Evolutionary conservation across 2,113 vertebrate genomes (phyloP), one percentile per base, ranked within the genome.

Genomic region (Camelus dromedarius): DNA sequence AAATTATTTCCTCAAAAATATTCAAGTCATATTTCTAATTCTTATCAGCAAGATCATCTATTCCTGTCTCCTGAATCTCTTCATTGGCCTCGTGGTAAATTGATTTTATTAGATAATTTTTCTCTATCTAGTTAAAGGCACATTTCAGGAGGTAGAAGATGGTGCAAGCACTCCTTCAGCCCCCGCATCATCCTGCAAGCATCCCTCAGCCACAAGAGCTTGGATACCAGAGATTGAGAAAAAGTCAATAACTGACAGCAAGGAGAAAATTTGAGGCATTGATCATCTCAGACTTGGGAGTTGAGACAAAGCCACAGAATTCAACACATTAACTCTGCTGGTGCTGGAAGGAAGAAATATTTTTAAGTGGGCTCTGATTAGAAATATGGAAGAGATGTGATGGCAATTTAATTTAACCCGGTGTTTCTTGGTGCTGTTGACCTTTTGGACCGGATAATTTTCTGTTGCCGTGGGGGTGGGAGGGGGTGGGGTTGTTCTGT

Each of bases 211-310:
- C 96, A 94, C 79, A 96, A 90, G 95, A 98, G 97, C 97, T 97
- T 97, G 97, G 98, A 96, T 98, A 98, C 80, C 97, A 98, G 69
- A 96, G 97, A 81, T 77, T 46, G 94, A 98, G 97, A 96, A 98
- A 98, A 99, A 99, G 98, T 98, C 98, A 97, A 99, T 98, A 98
- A 98, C 98, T 98, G 98, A 98, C 98, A 98, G 98, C 97, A 98
- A 98, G 98, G 97, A 98, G 98, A 98, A 98, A 98, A 99, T 99
- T 97, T 96, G 84, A 98, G 98, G 92, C 98, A 99, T 98, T 98
- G 99, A 99, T 99, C 98, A 96, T 73, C 96, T 98, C 97, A 98
- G 97, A 92, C 97, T 97, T 96, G 86, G 98, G 98, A 98, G 98
- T 97, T 97, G 97, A 98, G 98, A 98, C 96, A 98, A 98, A 98